Base-by-base conservation (phyloP, 2,797 vertebrate species). In the Psittacula derbiana region DNA sequence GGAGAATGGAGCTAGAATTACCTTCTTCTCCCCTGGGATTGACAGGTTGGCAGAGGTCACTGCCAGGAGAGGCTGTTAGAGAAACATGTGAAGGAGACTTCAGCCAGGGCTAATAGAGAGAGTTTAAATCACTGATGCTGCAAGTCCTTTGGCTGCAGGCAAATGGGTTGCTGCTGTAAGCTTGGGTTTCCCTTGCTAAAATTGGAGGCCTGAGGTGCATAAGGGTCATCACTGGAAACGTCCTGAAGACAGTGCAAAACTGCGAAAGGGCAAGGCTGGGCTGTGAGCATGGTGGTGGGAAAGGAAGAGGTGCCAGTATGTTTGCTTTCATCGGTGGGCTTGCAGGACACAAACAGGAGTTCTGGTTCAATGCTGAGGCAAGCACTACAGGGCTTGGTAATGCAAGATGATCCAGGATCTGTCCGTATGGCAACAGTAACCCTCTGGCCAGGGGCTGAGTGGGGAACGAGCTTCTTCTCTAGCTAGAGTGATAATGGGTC, bases 1-100 rank as follows among this genome's bases (percentile, higher is more conserved):
- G 46, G 67, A 92, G 58, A 81, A 87, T 9, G 47, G 62, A 87
- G 80, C 73, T 78, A 81, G 89, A 83, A 89, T 87, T 57, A 36
- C 47, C 40, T 66, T 58, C 38, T 50, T 46, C 41, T 90, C 69
- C 74, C 28, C 33, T 72, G 75, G 57, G 74, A 61, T 3, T 0
- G 0, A 33, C 46, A 73, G 67, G 46, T 74, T 8, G 11, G 71
- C 52, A 66, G 69, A 81, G 40, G 74, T 86, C 11, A 6, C 47
- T 69, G 21, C 8, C 21, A 52, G 80, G n/a, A 80, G 53, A 80
- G 64, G 21, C 64, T 11, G 16, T 74, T 75, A 43, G 67, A 50
- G 43, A 57, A 74, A 47, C 7, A 30, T 4, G 2, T 27, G 28
- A 30, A 67, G 67, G 40, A 89, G 27, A 60, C 15, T 25, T 27